These are phyloP conservation scores for Champsocephalus esox DNA, from an alignment of 2,797 vertebrate genomes.

Conservation along the genomic window DNA sequence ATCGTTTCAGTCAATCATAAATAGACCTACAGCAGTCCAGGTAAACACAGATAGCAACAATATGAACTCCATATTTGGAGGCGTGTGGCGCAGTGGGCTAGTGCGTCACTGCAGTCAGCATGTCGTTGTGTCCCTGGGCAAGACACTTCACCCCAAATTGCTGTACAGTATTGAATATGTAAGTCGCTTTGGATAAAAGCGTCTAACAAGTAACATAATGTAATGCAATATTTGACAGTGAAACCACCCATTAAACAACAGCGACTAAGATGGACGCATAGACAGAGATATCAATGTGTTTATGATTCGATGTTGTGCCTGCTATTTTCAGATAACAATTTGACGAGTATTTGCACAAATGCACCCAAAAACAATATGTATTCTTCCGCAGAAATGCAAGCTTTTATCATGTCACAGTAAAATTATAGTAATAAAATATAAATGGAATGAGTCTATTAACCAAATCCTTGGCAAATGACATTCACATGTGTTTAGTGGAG, in stretches of 20 bases:
- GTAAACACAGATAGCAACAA: slow-evolving; percentile 84
- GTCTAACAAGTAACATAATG: too few relatives aligned
- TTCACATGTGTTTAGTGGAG: slow-evolving; percentile 51
- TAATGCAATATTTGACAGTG: slow-evolving; percentile 22
- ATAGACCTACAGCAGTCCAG: slow-evolving; percentile 81
- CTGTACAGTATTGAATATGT: too few relatives aligned
- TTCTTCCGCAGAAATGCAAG: slow-evolving; percentile 5
- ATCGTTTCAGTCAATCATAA: slow-evolving; percentile 85
- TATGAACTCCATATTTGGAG: slow-evolving; percentile 62
- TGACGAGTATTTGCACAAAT: slow-evolving; percentile 15
- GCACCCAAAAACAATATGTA: neutral
- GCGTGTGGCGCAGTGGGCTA: too few relatives aligned
- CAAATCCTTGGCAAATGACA: slow-evolving; percentile 51
- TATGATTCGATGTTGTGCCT: neutral
- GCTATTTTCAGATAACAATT: slow-evolving; percentile 13
- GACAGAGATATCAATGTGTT: slow-evolving; percentile 34
- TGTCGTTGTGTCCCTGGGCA: too few relatives aligned
- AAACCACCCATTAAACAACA: slow-evolving; percentile 19
- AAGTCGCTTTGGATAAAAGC: too few relatives aligned
- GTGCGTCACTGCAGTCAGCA: too few relatives aligned
- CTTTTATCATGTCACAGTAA: slow-evolving; percentile 32
- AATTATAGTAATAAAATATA: slow-evolving; percentile 41
- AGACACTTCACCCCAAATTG: too few relatives aligned
- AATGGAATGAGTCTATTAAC: slow-evolving; percentile 53
- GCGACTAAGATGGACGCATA: slow-evolving; percentile 11